Conservation (phyloP, 2,113 vertebrate species). For the Fukomys damarensis region DNA sequence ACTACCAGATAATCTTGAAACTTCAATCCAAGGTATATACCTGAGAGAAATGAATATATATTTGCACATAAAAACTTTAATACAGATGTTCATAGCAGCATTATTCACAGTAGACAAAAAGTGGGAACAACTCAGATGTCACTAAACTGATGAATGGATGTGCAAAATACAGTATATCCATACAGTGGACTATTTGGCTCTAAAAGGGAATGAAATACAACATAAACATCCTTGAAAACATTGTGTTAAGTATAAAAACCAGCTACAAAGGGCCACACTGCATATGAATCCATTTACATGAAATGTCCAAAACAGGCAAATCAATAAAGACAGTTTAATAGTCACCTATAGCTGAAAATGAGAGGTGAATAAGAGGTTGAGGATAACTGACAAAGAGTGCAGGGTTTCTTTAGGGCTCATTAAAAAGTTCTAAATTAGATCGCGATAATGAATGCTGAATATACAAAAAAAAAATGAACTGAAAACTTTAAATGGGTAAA, state of each 20-base stretch:
- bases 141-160: background rate
- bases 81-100: background rate
- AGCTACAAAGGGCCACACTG: background rate
- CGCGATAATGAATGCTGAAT: background rate
- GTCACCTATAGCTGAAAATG: background rate
- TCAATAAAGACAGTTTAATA: background rate
- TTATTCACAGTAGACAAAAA: background rate
- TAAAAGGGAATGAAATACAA: background rate
- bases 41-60: slow-evolving; percentile 33
- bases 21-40: background rate
- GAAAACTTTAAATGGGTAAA: background rate
- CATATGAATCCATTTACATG: background rate
- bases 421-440: background rate
- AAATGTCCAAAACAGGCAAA: background rate
- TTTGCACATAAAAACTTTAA: background rate
- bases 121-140: background rate
- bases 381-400: background rate
- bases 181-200: background rate
- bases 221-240: background rate
- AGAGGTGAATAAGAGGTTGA: background rate
- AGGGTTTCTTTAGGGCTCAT: background rate
- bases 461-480: background rate
- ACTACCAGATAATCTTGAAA: background rate
- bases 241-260: background rate
- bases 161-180: background rate